phyloP scores from a whole-genome alignment of 2,888 invertebrate species.

The Pammene aurita region DNA sequence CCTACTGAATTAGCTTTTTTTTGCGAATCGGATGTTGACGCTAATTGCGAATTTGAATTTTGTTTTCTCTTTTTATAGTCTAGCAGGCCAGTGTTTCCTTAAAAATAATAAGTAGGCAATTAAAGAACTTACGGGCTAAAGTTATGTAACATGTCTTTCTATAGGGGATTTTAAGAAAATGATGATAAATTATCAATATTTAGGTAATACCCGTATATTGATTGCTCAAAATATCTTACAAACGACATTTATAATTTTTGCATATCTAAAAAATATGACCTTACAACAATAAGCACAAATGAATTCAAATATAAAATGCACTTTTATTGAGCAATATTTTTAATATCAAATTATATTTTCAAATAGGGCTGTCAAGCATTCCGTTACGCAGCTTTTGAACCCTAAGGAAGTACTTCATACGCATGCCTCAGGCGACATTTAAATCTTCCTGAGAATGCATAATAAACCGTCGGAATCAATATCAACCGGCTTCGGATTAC shows the following conservation, averaged over 20 bases:
- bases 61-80: neutral
- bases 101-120: neutral
- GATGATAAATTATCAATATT: no score
- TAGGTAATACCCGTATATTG: no score
- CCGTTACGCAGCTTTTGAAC: conserved; percentile 55
- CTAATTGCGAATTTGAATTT: conserved; percentile 6
- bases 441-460: conserved; percentile 82
- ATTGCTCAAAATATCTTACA: no score
- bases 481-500: conserved; percentile 72
- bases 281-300: no score
- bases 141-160: neutral
- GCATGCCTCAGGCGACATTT: conserved; percentile 68
- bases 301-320: no score
- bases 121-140: neutral
- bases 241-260: no score
- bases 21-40: neutral
- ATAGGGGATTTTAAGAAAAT: no score
- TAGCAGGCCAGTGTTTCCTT: neutral
- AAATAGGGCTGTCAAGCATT: conserved; percentile 34
- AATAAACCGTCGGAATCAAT: conserved; percentile 74
- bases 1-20: conserved; percentile 51
- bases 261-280: no score
- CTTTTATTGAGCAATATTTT: neutral
- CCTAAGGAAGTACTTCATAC: conserved; percentile 65
- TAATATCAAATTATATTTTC: conserved; percentile 11